Conservation (phyloP, 2,797 vertebrate species). For the Prionace glauca region DNA sequence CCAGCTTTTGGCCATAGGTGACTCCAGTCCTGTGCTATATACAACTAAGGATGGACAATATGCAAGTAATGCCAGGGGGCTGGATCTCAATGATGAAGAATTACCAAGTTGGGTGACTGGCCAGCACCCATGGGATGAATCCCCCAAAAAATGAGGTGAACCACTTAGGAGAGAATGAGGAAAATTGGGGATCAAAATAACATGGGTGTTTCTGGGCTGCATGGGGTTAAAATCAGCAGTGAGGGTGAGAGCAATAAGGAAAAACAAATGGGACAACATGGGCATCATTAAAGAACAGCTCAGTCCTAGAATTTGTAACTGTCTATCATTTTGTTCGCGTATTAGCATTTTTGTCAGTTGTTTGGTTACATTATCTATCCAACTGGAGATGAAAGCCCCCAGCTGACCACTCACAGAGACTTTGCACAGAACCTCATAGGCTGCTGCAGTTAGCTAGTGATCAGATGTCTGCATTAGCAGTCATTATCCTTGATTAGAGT, state of each 20-base stretch:
- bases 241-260: neutral
- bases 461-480: slow-evolving; percentile 72
- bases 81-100: neutral
- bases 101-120: neutral
- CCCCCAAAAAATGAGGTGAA: neutral
- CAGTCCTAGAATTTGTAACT: slow-evolving; percentile 70
- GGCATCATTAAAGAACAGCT: slow-evolving; percentile 41
- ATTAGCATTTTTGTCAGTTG: slow-evolving; percentile 71
- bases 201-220: neutral
- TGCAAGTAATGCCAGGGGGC: neutral
- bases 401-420: slow-evolving; percentile 69
- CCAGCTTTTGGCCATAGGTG: neutral
- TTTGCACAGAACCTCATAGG: slow-evolving; percentile 66
- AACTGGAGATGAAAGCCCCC: slow-evolving; percentile 61
- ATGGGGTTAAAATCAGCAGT: neutral
- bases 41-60: neutral
- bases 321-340: slow-evolving; percentile 65
- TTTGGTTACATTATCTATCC: slow-evolving; percentile 73
- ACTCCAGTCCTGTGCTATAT: neutral
- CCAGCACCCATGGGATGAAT: neutral
- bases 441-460: slow-evolving; percentile 52
- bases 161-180: neutral
- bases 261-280: slow-evolving; percentile 16
- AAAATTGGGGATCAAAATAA: neutral
- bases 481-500: slow-evolving; percentile 82